Percentiles rank a stretch among this genome's conserved stretches.
phyloP scores from a whole-genome alignment of 2,888 invertebrate genomes.

The Charanyca ferruginea region DNA sequence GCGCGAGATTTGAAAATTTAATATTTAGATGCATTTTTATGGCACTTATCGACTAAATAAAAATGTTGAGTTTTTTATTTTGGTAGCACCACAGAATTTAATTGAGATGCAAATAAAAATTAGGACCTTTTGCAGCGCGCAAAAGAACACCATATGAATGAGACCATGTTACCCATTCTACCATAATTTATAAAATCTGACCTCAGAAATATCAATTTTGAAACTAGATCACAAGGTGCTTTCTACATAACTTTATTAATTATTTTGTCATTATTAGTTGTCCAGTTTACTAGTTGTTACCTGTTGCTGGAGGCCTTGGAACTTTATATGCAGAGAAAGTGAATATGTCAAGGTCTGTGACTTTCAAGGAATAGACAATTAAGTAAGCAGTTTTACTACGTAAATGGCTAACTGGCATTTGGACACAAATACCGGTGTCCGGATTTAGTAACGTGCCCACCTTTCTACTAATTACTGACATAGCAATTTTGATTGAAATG shows the following conservation, averaged over 20 bases:
- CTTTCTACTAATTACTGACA: background rate
- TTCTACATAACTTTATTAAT: background rate
- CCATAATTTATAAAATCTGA: too few relatives aligned
- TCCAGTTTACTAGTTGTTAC: background rate
- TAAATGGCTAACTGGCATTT: background rate
- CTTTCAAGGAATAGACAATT: constrained; percentile 11
- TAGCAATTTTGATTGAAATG: too few relatives aligned
- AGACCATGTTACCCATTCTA: too few relatives aligned
- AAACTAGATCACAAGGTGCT: constrained; percentile 18
- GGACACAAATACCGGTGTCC: background rate
- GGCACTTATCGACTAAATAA: too few relatives aligned
- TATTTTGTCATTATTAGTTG: background rate
- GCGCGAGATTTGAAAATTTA: too few relatives aligned
- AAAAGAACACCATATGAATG: too few relatives aligned
- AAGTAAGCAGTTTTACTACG: background rate
- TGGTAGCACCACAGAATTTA: too few relatives aligned
- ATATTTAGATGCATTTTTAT: too few relatives aligned
- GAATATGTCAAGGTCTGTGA: constrained; percentile 30
- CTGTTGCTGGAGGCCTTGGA: constrained; percentile 23
- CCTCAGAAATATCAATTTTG: background rate
- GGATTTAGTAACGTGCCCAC: background rate
- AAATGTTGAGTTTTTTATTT: too few relatives aligned
- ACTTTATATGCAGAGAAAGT: constrained; percentile 10
- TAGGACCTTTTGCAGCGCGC: too few relatives aligned
- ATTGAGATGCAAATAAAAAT: too few relatives aligned